Evolutionary conservation across 2,888 invertebrate genomes (phyloP).

Genomic region (Muschampia plurimacula): DNA sequence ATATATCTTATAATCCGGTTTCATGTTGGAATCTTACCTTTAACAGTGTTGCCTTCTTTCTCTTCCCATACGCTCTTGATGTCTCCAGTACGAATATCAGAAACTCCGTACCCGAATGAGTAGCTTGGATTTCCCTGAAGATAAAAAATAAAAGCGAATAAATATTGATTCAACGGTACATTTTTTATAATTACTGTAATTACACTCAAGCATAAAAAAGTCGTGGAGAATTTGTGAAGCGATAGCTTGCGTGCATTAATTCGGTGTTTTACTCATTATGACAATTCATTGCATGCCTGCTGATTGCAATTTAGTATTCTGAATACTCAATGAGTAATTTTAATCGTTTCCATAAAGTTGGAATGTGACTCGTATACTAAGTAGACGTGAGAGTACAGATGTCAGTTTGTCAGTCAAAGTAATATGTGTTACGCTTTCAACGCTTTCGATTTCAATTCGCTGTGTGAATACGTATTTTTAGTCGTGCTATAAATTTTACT

Average conservation of each 20-base stretch:
- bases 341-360: conserved; percentile 73
- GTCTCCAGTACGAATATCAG: conserved; percentile 86
- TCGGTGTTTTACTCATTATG: conserved; percentile 72
- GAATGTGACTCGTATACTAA: conserved; percentile 64
- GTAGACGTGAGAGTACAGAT: conserved; percentile 59
- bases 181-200: conserved; percentile 57
- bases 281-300: conserved; percentile 71
- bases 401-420: conserved; percentile 61
- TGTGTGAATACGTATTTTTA: conserved; percentile 31
- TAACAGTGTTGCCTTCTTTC: conserved; percentile 86
- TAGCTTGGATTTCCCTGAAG: conserved; percentile 84
- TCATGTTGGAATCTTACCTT: conserved; percentile 62
- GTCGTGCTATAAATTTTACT: conserved; percentile 11
- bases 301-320: conserved; percentile 71
- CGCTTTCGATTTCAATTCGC: conserved; percentile 52
- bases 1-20: not conserved
- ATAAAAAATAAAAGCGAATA: conserved; percentile 42
- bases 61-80: conserved; percentile 87
- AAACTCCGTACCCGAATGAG: conserved; percentile 87
- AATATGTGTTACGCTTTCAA: conserved; percentile 59
- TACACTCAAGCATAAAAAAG: conserved; percentile 55
- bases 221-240: conserved; percentile 65
- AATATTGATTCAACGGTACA: conserved; percentile 47
- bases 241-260: conserved; percentile 73
- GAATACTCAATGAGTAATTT: conserved; percentile 69